A percentile compares a stretch with the other conserved stretches of the same genome.
These are phyloP conservation scores for Tapirus indicus DNA, from an alignment of 2,797 vertebrate species.

Conservation along the genomic window DNA sequence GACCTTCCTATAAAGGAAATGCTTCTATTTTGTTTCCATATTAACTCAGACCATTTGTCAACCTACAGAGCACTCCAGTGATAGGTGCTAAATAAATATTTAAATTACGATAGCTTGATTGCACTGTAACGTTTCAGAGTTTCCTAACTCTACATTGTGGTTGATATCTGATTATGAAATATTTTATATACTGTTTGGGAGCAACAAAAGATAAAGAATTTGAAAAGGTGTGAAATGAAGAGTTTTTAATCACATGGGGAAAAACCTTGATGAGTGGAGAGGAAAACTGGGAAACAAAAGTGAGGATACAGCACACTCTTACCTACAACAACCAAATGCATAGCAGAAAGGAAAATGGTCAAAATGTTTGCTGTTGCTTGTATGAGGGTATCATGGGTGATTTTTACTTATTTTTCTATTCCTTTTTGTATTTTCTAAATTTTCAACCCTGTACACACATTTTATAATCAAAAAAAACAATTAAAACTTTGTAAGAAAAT, in stretches of 20 bases:
- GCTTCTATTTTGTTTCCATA: slow-evolving; percentile 57
- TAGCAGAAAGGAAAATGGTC: not conserved
- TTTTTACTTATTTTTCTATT: slow-evolving; percentile 34
- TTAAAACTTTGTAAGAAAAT: not conserved
- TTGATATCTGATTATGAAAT: slow-evolving; percentile 54
- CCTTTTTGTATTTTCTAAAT: not conserved
- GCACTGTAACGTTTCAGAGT: not conserved
- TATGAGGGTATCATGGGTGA: not conserved
- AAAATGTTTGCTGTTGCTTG: not conserved
- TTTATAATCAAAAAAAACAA: slow-evolving; percentile 5
- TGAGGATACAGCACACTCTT: not conserved
- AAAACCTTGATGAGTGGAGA: slow-evolving; percentile 28
- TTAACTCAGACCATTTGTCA: slow-evolving; percentile 37
- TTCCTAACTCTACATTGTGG: not conserved
- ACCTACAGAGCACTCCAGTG: slow-evolving; percentile 1
- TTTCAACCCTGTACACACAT: not conserved
- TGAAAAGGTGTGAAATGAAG: slow-evolving; percentile 5
- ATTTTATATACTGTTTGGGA: slow-evolving; percentile 36
- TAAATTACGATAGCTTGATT: slow-evolving; percentile 44
- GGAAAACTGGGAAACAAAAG: not conserved
- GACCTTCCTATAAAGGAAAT: slow-evolving; percentile 33
- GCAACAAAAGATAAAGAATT: not conserved
- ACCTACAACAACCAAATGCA: not conserved
- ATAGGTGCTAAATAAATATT: slow-evolving; percentile 66
- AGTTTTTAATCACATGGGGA: slow-evolving; percentile 15